Conservation (phyloP, 2,888 invertebrate species). For the Lepetodrilus schrolli region DNA sequence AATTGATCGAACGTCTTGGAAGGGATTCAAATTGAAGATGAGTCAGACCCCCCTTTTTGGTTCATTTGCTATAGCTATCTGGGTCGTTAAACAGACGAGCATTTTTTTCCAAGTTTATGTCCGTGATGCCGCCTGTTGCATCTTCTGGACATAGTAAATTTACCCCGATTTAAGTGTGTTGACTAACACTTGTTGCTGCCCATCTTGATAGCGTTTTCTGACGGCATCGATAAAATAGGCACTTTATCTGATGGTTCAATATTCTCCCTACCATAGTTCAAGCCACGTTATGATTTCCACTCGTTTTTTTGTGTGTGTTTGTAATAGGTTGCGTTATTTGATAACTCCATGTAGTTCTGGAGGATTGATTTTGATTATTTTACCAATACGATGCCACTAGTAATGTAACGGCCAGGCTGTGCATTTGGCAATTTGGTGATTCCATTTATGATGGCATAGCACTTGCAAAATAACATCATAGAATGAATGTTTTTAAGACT, state of each 20-base stretch:
- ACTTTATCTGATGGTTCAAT: neutral
- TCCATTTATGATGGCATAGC: too few relatives aligned
- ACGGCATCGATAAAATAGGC: neutral
- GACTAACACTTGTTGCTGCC: neutral
- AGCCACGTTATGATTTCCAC: neutral
- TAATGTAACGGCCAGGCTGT: too few relatives aligned
- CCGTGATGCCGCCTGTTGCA: neutral
- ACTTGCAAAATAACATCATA: too few relatives aligned
- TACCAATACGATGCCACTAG: too few relatives aligned
- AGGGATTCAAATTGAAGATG: neutral
- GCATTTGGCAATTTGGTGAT: too few relatives aligned
- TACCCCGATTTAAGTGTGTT: neutral
- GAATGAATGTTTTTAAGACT: too few relatives aligned
- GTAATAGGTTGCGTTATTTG: too few relatives aligned
- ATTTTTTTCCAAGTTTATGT: neutral
- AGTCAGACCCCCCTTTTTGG: neutral
- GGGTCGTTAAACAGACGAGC: neutral
- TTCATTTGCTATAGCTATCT: neutral
- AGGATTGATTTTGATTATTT: too few relatives aligned
- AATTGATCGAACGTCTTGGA: neutral
- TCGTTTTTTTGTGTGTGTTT: too few relatives aligned
- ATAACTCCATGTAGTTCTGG: too few relatives aligned
- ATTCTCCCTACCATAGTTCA: neutral
- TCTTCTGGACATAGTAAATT: neutral
- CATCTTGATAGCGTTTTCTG: neutral